Conservation (phyloP, 2,113 vertebrate genomes). For the Ploceus nigricollis region DNA sequence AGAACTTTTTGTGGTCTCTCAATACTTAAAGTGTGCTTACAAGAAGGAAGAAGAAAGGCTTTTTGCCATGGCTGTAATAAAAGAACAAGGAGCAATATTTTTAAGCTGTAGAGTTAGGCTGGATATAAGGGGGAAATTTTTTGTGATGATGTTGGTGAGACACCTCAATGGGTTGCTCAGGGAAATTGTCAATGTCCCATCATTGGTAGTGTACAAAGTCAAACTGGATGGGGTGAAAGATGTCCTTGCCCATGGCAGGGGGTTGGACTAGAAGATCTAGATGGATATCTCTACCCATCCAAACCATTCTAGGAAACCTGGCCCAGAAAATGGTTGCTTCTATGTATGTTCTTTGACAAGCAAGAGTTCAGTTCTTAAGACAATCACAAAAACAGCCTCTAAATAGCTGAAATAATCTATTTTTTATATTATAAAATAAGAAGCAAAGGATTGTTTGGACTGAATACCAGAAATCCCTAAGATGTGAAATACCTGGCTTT, state of each 20-base stretch:
- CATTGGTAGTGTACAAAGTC: not conserved
- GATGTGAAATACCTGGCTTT: not conserved
- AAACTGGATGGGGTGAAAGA: not conserved
- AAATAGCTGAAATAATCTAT: not conserved
- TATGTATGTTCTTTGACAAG: not conserved
- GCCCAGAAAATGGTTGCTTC: not conserved
- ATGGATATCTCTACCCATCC: not conserved
- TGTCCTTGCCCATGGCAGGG: not conserved
- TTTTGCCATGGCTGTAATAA: not conserved
- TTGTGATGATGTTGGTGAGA: not conserved
- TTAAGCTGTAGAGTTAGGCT: not conserved
- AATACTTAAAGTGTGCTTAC: not conserved
- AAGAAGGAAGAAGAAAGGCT: not conserved
- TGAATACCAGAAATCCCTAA: not conserved
- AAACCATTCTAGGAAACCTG: not conserved
- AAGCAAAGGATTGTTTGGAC: not conserved
- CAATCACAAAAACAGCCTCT: not conserved
- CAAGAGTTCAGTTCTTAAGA: not conserved
- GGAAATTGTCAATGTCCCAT: not conserved
- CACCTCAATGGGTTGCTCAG: fast-evolving
- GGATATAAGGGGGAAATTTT: not conserved
- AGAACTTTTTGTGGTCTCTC: not conserved
- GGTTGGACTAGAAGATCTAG: not conserved
- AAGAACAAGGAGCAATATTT: not conserved
- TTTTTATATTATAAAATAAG: not conserved